phyloP scores from a whole-genome alignment of 1,140 invertebrate genomes.

The Periplaneta americana region DNA sequence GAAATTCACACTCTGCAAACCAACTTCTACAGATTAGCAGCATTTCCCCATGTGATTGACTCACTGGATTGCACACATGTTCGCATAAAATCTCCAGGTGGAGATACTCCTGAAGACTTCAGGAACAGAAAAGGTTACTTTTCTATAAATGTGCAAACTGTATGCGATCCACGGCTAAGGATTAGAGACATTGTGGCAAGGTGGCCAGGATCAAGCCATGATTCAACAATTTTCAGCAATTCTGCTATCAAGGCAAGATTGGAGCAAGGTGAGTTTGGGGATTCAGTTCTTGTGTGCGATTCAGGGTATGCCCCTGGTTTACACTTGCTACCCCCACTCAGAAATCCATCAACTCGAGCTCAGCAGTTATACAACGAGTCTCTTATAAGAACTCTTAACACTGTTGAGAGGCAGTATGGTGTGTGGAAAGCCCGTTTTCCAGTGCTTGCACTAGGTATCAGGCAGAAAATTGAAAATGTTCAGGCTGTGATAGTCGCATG shows the following conservation, averaged over 20 bases:
- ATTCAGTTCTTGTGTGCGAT: conserved; percentile 30
- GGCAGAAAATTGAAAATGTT: no score
- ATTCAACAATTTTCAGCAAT: conserved; percentile 29
- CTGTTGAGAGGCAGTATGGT: no score
- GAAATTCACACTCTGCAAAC: conserved; percentile 23
- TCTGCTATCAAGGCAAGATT: conserved; percentile 20
- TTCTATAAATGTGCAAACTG: conserved; percentile 30
- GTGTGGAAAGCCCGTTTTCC: no score
- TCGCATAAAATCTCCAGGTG: conserved; percentile 35
- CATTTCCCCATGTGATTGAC: conserved; percentile 37
- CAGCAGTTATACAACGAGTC: no score
- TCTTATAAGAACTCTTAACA: no score
- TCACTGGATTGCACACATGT: conserved; percentile 40
- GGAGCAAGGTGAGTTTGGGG: conserved; percentile 24
- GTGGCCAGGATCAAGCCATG: conserved; percentile 29
- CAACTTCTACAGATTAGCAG: conserved; percentile 31
- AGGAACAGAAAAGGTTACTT: conserved; percentile 32
- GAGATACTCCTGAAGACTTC: conserved; percentile 34
- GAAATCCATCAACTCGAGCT: conserved; percentile 22
- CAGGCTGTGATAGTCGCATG: no score
- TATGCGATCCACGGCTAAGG: conserved; percentile 23
- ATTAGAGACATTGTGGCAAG: conserved; percentile 26
- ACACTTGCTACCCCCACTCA: conserved; percentile 29
- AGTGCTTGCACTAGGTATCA: no score
- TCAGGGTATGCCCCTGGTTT: conserved; percentile 25